Conservation (phyloP, 2,113 vertebrate genomes). For the Notiomystis cincta region DNA sequence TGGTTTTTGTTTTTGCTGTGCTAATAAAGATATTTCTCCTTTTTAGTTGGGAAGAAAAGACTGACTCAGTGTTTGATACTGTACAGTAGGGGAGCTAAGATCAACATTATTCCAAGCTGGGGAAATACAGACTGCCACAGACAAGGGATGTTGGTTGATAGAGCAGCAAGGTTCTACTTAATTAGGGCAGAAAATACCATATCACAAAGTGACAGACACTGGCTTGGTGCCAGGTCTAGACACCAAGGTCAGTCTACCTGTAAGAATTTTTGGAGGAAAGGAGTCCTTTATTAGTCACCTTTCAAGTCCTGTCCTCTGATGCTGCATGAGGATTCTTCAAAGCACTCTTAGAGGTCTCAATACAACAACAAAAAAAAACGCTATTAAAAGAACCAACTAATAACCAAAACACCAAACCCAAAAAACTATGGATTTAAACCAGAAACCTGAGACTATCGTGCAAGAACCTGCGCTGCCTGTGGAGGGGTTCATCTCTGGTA, state of each 20-base stretch:
- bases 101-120: background rate
- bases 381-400: rapidly evolving
- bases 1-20: background rate
- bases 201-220: background rate
- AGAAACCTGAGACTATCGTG: background rate
- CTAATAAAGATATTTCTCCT: background rate
- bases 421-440: background rate
- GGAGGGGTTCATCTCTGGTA: background rate
- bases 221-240: background rate
- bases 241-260: background rate
- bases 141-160: background rate
- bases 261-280: background rate
- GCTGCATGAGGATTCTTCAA: background rate
- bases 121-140: background rate
- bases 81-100: background rate
- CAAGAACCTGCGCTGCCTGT: background rate
- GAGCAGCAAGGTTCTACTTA: background rate
- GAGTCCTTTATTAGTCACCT: background rate
- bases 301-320: background rate
- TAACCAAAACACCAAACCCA: background rate
- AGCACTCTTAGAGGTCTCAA: background rate
- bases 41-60: background rate
- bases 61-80: background rate
- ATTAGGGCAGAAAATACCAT: background rate
- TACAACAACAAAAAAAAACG: background rate